phyloP scores from a whole-genome alignment of 1,140 invertebrate species.

The Bombus vancouverensis region DNA sequence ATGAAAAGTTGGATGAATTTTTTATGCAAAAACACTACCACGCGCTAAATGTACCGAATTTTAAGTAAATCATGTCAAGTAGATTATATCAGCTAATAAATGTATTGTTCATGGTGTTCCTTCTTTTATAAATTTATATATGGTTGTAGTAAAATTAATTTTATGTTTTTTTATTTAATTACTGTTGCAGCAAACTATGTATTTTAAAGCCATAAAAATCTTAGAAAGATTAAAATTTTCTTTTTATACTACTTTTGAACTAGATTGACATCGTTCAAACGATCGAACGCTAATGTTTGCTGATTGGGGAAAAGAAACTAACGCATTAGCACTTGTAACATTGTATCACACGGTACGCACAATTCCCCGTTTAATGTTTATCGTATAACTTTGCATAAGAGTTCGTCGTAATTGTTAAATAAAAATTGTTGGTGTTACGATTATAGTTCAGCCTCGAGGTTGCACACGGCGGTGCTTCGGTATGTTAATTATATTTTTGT shows the following conservation, averaged over 20 bases:
- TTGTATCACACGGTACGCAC: slow-evolving; percentile 36
- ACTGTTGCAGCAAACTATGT: no score
- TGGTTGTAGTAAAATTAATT: background rate
- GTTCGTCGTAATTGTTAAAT: slow-evolving; percentile 16
- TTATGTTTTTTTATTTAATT: background rate
- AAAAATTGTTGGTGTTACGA: slow-evolving; percentile 33
- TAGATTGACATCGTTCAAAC: background rate
- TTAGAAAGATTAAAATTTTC: background rate
- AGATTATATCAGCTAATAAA: background rate
- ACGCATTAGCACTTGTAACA: background rate
- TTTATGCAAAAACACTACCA: slow-evolving; percentile 1
- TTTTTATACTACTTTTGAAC: background rate
- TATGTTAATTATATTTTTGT: slow-evolving; percentile 41
- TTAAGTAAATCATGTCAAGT: slow-evolving; percentile 1
- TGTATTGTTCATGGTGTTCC: background rate
- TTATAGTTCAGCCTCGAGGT: slow-evolving; percentile 11
- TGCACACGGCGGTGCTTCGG: background rate
- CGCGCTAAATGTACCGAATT: background rate
- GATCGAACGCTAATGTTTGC: background rate
- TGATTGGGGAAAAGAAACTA: background rate
- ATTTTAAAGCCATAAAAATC: background rate
- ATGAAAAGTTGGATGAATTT: background rate
- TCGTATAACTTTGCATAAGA: slow-evolving; percentile 16
- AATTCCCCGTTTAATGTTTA: slow-evolving; percentile 29
- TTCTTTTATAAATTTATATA: background rate